Evolutionary conservation across 2,888 invertebrate genomes (phyloP).

Genomic region (Phaonia tiefii): DNA sequence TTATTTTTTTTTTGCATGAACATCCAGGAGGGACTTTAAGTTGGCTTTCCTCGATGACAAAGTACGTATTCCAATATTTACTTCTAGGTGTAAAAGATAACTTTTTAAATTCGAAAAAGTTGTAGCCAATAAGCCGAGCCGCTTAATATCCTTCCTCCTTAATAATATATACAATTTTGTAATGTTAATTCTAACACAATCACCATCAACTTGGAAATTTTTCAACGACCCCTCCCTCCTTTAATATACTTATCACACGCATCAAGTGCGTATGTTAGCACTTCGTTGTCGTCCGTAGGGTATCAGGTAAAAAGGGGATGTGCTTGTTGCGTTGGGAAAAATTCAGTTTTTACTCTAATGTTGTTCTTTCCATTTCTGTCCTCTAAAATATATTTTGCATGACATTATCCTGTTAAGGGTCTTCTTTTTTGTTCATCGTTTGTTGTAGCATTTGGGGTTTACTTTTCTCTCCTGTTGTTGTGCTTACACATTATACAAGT

Average conservation of each 20-base stretch:
- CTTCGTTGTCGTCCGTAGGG: slow-evolving; percentile 6
- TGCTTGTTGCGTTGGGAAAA: background rate
- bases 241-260: background rate
- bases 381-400: slow-evolving; percentile 28
- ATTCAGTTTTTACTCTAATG: background rate
- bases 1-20: too few relatives aligned
- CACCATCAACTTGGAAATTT: too few relatives aligned
- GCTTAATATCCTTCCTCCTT: too few relatives aligned
- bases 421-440: slow-evolving; percentile 20
- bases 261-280: background rate
- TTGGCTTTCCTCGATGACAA: too few relatives aligned
- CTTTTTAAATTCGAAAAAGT: too few relatives aligned
- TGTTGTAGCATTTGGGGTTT: background rate
- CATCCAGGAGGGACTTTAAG: too few relatives aligned
- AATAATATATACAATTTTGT: too few relatives aligned
- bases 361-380: slow-evolving; percentile 4
- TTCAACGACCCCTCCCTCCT: too few relatives aligned
- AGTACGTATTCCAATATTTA: too few relatives aligned
- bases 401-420: slow-evolving; percentile 41
- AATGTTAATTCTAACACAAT: too few relatives aligned
- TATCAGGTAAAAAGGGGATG: background rate
- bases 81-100: too few relatives aligned
- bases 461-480: background rate
- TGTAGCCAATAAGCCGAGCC: too few relatives aligned
- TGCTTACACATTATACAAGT: background rate